Base-by-base conservation (phyloP, 2,113 vertebrate genomes). In the Dipodomys stephensi region DNA sequence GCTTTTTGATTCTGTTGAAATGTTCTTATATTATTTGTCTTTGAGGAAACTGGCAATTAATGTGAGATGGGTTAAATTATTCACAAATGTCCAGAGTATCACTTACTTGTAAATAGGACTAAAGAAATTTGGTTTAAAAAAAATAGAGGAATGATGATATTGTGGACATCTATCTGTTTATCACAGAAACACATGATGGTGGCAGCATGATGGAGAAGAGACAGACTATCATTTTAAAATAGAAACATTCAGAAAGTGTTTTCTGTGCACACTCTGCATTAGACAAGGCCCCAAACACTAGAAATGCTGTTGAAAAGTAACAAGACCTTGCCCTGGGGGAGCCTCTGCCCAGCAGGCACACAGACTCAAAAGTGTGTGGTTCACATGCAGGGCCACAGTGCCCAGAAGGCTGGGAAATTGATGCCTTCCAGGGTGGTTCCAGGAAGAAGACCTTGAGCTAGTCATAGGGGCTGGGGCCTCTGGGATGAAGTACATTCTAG, bases 1-100 rank as follows among this genome's bases (percentile, higher is more conserved):
- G 65, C 71, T 87, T 44, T 94, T 97, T 88, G 91, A 67, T 90
- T 96, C 83, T 96, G 39, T 90, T 96, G 72, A 89, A 92, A 28
- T 71, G 62, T 95, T 93, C 85, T 39, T 88, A 35, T 46, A 74
- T n/a, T 87, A 83, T 95, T 27, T 94, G 68, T n/a, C 85, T 93
- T 88, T 97, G 64, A 97, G 84, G 82, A 85, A 93, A 92, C 91
- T 93, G 69, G 28, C 53, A 74, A 0, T 92, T 92, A 39, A 73
- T 67, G 69, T 96, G 82, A 88, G 67, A 23, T 90, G 53, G 77
- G n/a, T 76, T 74, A 32, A 53, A 53, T 28, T 79, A 49, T 60
- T 91, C n/a, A 91, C 46, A 83, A 79, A 27, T 77, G 44, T 81
- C 64, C 53, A 57, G 79, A n/a, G 27, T 53, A 2, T 16, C 69